Evolutionary conservation across 1,140 invertebrate genomes (phyloP).

Genomic region (Choristoneura fumiferana): DNA sequence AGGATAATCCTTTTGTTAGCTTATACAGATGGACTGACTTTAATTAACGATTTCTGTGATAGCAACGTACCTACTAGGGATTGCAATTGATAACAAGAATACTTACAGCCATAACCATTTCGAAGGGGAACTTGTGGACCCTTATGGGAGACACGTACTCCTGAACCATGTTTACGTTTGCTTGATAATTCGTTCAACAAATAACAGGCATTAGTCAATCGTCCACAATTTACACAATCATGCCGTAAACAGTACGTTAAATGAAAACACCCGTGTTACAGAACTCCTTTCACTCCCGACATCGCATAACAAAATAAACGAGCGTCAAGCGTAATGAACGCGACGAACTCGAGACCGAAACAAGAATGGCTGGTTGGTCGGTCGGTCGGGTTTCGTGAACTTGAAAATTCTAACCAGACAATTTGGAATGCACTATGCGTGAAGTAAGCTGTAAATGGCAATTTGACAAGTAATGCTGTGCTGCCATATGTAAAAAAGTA

Average conservation of each 20-base stretch:
- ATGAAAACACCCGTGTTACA: conserved; percentile 19
- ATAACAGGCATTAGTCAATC: conserved; percentile 45
- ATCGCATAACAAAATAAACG: conserved; percentile 54
- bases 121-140: conserved; percentile 98
- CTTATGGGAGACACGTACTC: conserved; percentile 97
- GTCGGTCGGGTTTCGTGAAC: conserved; percentile 15
- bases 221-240: conserved; percentile 53
- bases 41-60: neutral
- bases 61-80: conserved; percentile 8
- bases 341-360: conserved; percentile 37
- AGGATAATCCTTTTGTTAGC: too few species aligned
- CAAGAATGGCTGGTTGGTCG: conserved; percentile 28
- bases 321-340: conserved; percentile 46
- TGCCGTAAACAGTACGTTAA: conserved; percentile 34
- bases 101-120: conserved; percentile 97
- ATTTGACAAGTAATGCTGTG: neutral
- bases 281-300: conserved; percentile 52
- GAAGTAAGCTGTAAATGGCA: conserved; percentile 41
- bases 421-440: conserved; percentile 41
- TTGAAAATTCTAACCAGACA: conserved; percentile 21
- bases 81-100: conserved; percentile 32
- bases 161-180: conserved; percentile 90
- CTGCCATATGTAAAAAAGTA: neutral
- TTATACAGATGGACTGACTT: too few species aligned
- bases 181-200: conserved; percentile 42